Conservation (phyloP, 2,113 vertebrate species). For the Rhodinocichla rosea region DNA sequence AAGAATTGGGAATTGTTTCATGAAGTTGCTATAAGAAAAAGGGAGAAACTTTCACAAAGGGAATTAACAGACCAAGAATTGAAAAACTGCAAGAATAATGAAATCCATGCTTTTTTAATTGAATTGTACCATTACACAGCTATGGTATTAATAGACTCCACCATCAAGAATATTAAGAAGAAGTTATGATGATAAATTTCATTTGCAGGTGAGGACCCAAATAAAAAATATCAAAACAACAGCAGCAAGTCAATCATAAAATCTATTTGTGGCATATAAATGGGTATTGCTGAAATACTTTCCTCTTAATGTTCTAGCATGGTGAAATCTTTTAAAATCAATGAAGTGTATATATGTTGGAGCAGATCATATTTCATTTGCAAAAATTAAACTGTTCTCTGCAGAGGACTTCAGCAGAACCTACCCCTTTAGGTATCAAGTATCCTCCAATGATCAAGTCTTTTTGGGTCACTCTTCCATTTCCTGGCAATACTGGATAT, state of each 20-base stretch:
- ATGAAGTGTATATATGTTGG: neutral
- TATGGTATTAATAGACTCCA: neutral
- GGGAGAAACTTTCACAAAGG: neutral
- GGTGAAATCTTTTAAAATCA: neutral
- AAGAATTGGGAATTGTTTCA: neutral
- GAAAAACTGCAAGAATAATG: neutral
- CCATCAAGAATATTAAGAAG: neutral
- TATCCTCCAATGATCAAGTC: constrained; percentile 88
- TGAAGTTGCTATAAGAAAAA: neutral
- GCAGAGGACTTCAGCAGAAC: constrained; percentile 11
- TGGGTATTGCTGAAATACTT: neutral
- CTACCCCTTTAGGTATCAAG: constrained; percentile 92
- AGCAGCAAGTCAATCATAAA: neutral
- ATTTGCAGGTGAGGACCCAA: neutral
- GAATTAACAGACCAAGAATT: neutral
- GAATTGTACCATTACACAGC: neutral
- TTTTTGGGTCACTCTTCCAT: constrained; percentile 87
- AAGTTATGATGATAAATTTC: neutral
- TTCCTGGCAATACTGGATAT: constrained; percentile 91
- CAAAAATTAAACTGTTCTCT: neutral
- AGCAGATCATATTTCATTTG: neutral
- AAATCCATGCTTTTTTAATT: neutral
- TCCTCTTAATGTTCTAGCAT: neutral
- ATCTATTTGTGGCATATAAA: neutral
- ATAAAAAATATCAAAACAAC: neutral